A percentile compares a stretch with the other conserved stretches of the same genome.
Evolutionary conservation across 2,888 invertebrate species (phyloP).

Genomic region (Xestoiulus laeticollis): DNA sequence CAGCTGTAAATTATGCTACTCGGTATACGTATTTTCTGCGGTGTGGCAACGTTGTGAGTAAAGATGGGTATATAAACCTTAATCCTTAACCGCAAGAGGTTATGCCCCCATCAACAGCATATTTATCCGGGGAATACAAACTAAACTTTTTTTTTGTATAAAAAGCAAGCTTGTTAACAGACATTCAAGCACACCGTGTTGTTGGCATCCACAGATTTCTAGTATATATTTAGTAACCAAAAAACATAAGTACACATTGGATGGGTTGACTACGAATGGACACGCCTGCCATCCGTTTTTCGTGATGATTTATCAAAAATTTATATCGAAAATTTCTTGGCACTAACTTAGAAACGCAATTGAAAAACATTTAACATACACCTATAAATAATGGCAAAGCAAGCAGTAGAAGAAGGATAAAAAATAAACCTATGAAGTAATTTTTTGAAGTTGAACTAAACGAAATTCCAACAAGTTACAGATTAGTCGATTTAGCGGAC

Average conservation of each 20-base stretch:
- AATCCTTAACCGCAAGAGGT: constrained; percentile 14
- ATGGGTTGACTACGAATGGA: background rate
- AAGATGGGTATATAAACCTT: background rate
- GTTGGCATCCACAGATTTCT: background rate
- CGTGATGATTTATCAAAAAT: background rate
- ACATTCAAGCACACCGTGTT: background rate
- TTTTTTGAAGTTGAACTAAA: constrained; percentile 26
- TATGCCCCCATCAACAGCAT: background rate
- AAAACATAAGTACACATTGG: background rate
- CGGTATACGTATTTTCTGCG: background rate
- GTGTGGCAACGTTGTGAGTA: background rate
- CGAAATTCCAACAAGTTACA: constrained; percentile 34
- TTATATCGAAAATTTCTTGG: constrained; percentile 4
- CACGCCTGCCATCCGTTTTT: constrained; percentile 5
- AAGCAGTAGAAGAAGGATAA: background rate
- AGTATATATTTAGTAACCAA: background rate
- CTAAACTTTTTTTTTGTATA: background rate
- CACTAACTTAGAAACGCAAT: background rate
- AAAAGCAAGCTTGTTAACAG: constrained; percentile 19
- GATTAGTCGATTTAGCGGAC: constrained; percentile 44
- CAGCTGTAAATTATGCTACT: background rate
- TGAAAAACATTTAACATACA: background rate
- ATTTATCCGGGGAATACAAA: constrained; percentile 10
- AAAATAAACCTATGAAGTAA: background rate
- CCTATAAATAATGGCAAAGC: constrained; percentile 10